Base-by-base conservation (phyloP, 2,888 invertebrate genomes). In the Ochropleura leucogaster region DNA sequence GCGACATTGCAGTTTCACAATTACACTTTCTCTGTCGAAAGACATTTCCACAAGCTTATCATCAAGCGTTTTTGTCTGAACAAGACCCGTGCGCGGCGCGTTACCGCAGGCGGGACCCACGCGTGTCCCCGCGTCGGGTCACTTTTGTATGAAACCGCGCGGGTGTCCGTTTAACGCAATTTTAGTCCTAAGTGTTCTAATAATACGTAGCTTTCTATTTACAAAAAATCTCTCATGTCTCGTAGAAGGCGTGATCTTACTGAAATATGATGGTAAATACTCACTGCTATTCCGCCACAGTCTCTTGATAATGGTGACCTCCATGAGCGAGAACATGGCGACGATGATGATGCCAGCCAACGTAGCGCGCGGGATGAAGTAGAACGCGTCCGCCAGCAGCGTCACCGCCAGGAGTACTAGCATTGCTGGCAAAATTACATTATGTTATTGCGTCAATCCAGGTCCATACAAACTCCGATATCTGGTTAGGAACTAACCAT, bases 321-420 rank as follows among this genome's bases (percentile, higher is more conserved):
- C 98, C 10, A 99, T 97, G 97, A 99, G 98, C 85, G 98, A 98
- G 83, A 98, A 97, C 97, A 99, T 99, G 42, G 99, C 99, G 51
- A 98, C 97, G 82, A 99, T 98, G 85, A 99, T 99, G 80, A 99
- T 98, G 3, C 98, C 98, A 0, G 99, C 98, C 10, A 99, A 95
- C 0, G 98, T 98, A 0, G 99, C 97, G 89, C 98, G 98, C 1
- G 99, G 99, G 88, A 99, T 98, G 94, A 97, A 99, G 91, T 97
- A 97, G 93, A 99, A 99, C 30, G 98, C 97, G 0, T 97, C 97
- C 0, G 99, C 98, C 9, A 99, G 95, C 71, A 98, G 97, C 7
- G 97, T 98, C 79, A 99, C 97, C 0, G 99, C 97, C 77, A 99
- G 91, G 7, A 99, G 94, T 0, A 99, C 98, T 80, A 99, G 93